Conservation (phyloP, 2,888 invertebrate species). For the Hemithea aestivaria region DNA sequence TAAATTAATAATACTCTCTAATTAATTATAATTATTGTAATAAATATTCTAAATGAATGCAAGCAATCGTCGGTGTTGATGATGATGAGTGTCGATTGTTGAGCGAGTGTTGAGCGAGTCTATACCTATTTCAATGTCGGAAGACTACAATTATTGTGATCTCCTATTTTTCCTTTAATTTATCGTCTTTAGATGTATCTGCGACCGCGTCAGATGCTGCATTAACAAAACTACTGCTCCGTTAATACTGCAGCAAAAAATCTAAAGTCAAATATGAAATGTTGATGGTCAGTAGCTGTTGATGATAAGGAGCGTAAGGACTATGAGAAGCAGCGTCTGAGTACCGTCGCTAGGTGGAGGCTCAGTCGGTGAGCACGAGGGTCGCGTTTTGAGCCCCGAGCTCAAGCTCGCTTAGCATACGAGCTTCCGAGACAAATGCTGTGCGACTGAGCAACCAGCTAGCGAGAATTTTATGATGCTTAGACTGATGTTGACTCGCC, state of each 20-base stretch:
- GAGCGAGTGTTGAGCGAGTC: conserved; percentile 20
- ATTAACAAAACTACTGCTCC: conserved; percentile 2
- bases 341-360: too few species aligned
- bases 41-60: conserved; percentile 58
- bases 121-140: conserved; percentile 25
- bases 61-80: conserved; percentile 40
- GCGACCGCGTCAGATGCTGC: conserved; percentile 46
- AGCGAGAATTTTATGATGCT: too few species aligned
- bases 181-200: conserved; percentile 46
- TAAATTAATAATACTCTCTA: conserved; percentile 7
- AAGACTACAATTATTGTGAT: conserved; percentile 58
- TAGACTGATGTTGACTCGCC: too few species aligned
- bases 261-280: too few species aligned
- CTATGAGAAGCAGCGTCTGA: too few species aligned
- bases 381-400: too few species aligned
- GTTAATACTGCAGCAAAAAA: background rate
- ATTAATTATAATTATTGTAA: conserved; percentile 29
- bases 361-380: too few species aligned
- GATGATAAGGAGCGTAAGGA: too few species aligned
- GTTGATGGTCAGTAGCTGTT: too few species aligned
- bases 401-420: too few species aligned
- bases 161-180: conserved; percentile 50
- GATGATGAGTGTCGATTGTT: conserved; percentile 32
- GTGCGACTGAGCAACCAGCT: too few species aligned
- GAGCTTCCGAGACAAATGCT: too few species aligned